phyloP scores from a whole-genome alignment of 2,113 vertebrate genomes.

The Rissa tridactyla region DNA sequence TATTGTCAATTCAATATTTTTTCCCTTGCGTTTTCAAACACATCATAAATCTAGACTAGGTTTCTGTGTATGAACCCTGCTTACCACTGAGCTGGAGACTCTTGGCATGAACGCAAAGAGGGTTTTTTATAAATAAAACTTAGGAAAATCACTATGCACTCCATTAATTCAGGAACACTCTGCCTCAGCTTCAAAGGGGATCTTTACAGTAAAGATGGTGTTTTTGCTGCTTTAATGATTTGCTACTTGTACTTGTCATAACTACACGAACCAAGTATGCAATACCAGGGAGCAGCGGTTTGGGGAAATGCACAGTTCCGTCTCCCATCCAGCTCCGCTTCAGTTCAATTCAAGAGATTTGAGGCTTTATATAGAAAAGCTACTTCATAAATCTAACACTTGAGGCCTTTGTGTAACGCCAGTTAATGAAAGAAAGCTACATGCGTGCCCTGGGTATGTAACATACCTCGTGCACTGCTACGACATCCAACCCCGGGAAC shows the following conservation, averaged over 20 bases:
- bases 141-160: slow-evolving; percentile 74
- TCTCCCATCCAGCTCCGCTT: not conserved
- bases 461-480: not conserved
- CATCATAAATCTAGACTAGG: slow-evolving; percentile 73
- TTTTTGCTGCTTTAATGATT: slow-evolving; percentile 73
- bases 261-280: slow-evolving; percentile 65
- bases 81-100: slow-evolving; percentile 56
- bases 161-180: slow-evolving; percentile 81
- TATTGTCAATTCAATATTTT: slow-evolving; percentile 58
- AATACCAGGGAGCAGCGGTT: not conserved
- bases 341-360: not conserved
- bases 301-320: not conserved
- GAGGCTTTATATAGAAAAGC: not conserved
- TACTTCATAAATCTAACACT: not conserved
- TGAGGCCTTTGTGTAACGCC: not conserved
- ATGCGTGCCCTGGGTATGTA: accelerated
- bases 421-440: not conserved
- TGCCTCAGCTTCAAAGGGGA: slow-evolving; percentile 74
- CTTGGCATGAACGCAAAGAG: slow-evolving; percentile 66
- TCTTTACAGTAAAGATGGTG: slow-evolving; percentile 52
- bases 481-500: not conserved
- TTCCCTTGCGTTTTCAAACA: slow-evolving; percentile 68
- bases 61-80: slow-evolving; percentile 68
- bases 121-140: slow-evolving; percentile 77
- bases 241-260: slow-evolving; percentile 79